Conservation (phyloP, 2,113 vertebrate genomes). For the Oenanthe oenanthe region DNA sequence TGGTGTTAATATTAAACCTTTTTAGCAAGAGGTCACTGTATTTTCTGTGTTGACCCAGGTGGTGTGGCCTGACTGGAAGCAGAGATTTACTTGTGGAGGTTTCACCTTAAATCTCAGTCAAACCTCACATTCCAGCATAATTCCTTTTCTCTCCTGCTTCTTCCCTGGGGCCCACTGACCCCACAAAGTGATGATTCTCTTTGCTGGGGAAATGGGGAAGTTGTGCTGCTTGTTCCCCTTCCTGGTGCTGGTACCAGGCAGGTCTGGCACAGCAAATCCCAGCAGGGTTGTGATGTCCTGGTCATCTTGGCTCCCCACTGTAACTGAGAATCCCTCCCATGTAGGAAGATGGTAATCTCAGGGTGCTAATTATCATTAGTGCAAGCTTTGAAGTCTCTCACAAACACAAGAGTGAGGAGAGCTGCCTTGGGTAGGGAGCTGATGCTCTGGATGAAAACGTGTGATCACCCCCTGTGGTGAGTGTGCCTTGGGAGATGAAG, state of each 20-base stretch:
- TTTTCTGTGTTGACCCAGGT: background rate
- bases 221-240: background rate
- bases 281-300: background rate
- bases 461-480: background rate
- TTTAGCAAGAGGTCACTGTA: background rate
- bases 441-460: background rate
- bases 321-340: background rate
- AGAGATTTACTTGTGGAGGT: background rate
- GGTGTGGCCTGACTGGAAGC: background rate
- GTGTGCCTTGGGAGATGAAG: background rate
- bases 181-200: background rate
- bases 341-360: background rate
- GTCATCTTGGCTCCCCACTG: rapidly evolving
- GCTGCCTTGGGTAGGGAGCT: background rate
- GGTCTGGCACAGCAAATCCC: no score
- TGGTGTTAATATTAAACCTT: background rate
- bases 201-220: background rate
- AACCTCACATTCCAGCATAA: background rate
- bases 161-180: background rate
- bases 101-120: background rate
- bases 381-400: background rate
- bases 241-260: background rate
- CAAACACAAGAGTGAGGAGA: background rate
- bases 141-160: background rate
- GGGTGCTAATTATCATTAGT: background rate